Percentiles rank a stretch among this genome's conserved stretches.
phyloP scores from a whole-genome alignment of 2,888 invertebrate species.

The Zhuqinia jingwanae region DNA sequence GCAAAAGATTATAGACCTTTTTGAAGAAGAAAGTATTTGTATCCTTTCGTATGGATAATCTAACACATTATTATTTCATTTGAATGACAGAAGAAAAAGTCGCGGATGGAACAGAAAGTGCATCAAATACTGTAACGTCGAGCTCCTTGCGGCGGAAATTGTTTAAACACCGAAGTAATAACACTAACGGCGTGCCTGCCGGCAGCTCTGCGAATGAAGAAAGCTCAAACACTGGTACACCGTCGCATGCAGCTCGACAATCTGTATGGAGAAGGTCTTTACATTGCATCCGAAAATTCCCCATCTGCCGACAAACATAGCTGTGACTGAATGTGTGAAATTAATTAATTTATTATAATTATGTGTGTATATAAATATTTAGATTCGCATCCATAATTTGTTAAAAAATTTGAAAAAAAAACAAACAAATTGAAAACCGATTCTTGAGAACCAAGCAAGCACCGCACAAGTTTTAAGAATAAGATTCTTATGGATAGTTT shows the following conservation, averaged over 20 bases:
- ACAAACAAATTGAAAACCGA: background rate
- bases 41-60: background rate
- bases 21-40: too few relatives aligned
- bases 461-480: conserved; percentile 47
- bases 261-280: conserved; percentile 72
- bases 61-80: background rate
- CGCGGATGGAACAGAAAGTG: conserved; percentile 50
- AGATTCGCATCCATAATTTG: conserved; percentile 29
- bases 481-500: background rate
- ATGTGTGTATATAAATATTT: conserved; percentile 20
- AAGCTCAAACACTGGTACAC: conserved; percentile 66
- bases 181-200: conserved; percentile 60
- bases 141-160: conserved; percentile 60
- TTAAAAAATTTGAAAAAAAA: conserved; percentile 14
- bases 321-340: conserved; percentile 54
- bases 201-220: conserved; percentile 49
- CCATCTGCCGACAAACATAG: conserved; percentile 77
- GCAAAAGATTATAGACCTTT: background rate
- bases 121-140: conserved; percentile 52
- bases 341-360: conserved; percentile 26
- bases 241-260: conserved; percentile 62
- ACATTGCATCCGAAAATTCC: conserved; percentile 75
- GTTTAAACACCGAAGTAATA: conserved; percentile 56
- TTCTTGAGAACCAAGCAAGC: conserved; percentile 41
- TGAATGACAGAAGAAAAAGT: conserved; percentile 48